These are phyloP conservation scores for Drosophila algonquin DNA, from an alignment of 2,888 invertebrate genomes.

Conservation along the genomic window DNA sequence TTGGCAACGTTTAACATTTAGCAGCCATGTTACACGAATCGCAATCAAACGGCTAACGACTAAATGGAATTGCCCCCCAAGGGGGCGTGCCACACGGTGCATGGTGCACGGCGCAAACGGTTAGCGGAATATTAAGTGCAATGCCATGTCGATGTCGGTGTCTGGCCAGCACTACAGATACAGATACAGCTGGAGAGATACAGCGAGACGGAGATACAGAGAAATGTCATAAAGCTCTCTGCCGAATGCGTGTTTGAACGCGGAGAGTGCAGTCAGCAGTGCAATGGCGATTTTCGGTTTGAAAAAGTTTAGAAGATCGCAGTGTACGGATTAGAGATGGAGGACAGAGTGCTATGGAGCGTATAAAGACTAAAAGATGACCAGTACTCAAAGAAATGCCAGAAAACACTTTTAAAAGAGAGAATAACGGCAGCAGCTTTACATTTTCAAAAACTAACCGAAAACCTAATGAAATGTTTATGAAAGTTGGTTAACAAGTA, in stretches of 20 bases:
- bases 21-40: slow-evolving; percentile 71
- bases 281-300: not conserved
- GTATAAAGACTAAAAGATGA: not conserved
- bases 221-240: slow-evolving; percentile 11
- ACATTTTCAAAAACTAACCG: too few species aligned
- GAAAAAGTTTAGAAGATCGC: not conserved
- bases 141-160: slow-evolving; percentile 44
- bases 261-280: not conserved
- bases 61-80: slow-evolving; percentile 66
- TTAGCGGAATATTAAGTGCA: slow-evolving; percentile 48
- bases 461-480: too few species aligned
- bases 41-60: slow-evolving; percentile 77
- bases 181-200: not conserved
- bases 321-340: not conserved
- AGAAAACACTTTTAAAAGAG: not conserved
- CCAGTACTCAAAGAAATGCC: not conserved
- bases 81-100: slow-evolving; percentile 29
- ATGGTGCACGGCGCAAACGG: slow-evolving; percentile 8
- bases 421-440: too few species aligned
- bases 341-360: not conserved
- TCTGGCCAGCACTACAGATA: slow-evolving; percentile 18
- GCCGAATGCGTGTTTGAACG: slow-evolving; percentile 13
- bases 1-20: slow-evolving; percentile 74
- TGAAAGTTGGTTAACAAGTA: too few species aligned
- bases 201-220: not conserved